Percentiles rank a stretch among this genome's conserved stretches.
Conservation (phyloP, 2,888 invertebrate genomes). For the Cecidostiba fungosa region DNA sequence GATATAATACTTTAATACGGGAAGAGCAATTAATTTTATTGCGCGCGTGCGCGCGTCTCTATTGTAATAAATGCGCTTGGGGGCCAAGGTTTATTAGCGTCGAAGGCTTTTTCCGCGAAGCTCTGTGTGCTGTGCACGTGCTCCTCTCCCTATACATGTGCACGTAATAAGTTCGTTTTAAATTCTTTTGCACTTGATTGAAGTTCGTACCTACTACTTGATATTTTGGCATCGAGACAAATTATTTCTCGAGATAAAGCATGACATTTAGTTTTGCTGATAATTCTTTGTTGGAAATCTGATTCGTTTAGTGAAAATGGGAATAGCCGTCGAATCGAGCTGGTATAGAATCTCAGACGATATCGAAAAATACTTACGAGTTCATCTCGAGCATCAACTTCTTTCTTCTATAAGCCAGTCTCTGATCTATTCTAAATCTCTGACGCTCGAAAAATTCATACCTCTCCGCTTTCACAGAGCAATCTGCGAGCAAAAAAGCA, state of each 20-base stretch:
- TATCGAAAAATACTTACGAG: background rate
- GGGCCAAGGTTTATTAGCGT: slow-evolving; percentile 31
- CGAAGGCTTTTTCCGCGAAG: background rate
- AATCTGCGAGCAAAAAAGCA: background rate
- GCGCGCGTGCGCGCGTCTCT: background rate
- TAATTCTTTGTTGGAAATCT: too few species aligned
- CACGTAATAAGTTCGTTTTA: background rate
- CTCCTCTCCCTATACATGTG: background rate
- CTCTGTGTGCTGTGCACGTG: background rate
- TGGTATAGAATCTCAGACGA: background rate
- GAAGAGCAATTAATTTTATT: slow-evolving; percentile 4
- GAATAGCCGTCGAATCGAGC: background rate
- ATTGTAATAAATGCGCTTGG: slow-evolving; percentile 3
- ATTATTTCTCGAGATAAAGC: background rate
- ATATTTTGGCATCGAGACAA: background rate
- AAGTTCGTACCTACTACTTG: too few species aligned
- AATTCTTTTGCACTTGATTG: background rate
- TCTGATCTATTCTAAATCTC: background rate
- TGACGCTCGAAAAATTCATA: background rate
- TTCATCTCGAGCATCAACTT: background rate
- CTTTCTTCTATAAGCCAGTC: background rate
- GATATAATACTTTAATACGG: background rate
- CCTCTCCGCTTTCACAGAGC: background rate
- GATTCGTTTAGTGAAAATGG: too few species aligned
- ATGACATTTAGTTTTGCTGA: too few species aligned